These are phyloP conservation scores for Spheniscus mendiculus DNA, from an alignment of 2,113 vertebrate genomes.

Conservation along the genomic window DNA sequence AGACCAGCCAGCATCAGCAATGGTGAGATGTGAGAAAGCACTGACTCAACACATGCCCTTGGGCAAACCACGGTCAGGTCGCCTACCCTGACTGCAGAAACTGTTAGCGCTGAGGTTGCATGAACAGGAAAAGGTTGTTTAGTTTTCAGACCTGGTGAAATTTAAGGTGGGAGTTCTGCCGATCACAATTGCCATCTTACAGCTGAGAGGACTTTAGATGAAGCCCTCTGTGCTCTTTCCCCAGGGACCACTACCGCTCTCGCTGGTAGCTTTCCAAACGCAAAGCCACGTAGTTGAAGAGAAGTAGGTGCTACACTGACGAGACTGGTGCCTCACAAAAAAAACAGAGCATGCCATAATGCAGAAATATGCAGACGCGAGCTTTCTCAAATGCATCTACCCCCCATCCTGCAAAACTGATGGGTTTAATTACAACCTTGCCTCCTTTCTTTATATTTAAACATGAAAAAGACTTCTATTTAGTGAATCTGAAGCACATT, in stretches of 20 bases:
- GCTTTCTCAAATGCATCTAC: background rate
- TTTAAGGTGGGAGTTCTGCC: background rate
- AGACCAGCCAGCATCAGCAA: background rate
- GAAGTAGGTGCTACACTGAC: background rate
- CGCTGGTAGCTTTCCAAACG: background rate
- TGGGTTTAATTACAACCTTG: background rate
- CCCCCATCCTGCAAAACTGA: background rate
- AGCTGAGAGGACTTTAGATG: background rate
- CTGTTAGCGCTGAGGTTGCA: background rate
- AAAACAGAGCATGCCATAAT: background rate
- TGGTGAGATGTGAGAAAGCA: background rate
- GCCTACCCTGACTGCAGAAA: background rate
- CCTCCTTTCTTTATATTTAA: background rate
- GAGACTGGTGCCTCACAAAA: background rate
- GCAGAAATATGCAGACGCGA: background rate
- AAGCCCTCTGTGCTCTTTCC: background rate
- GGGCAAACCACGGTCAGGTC: background rate
- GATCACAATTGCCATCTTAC: background rate
- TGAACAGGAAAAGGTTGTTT: fast-evolving
- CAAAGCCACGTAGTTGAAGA: fast-evolving
- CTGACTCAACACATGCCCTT: fast-evolving
- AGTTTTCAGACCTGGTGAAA: background rate
- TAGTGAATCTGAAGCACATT: background rate
- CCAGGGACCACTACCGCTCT: background rate
- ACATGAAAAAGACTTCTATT: background rate